A percentile compares a stretch with the other conserved stretches of the same genome.
These are phyloP conservation scores for Mesochorus sp. DNA, from an alignment of 2,888 invertebrate genomes.

Conservation along the genomic window DNA sequence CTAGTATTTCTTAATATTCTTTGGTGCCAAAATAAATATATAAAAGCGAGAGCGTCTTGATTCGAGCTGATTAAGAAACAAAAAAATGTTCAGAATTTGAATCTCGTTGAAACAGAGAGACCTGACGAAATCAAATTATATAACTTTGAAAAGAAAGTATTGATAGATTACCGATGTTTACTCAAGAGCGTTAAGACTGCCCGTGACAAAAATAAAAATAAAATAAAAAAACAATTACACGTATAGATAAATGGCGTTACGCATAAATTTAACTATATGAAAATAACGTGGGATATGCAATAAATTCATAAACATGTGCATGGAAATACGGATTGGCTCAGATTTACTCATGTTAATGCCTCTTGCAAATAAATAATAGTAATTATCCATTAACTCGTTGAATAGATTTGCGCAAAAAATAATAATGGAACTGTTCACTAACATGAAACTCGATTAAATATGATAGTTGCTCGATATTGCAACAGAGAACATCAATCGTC, in stretches of 20 bases:
- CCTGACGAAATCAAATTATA: background rate
- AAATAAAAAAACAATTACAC: background rate
- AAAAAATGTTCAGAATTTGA: background rate
- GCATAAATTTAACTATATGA: too few relatives aligned
- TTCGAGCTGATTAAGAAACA: background rate
- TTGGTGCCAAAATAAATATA: background rate
- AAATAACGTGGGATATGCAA: too few relatives aligned
- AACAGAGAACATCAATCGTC: too few relatives aligned
- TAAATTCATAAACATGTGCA: too few relatives aligned
- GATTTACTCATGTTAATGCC: too few relatives aligned
- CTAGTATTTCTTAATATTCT: background rate
- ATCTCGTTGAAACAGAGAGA: background rate
- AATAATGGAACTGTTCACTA: too few relatives aligned
- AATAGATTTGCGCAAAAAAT: too few relatives aligned
- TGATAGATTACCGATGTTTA: background rate
- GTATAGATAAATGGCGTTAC: background rate
- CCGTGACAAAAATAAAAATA: background rate
- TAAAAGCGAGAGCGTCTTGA: background rate
- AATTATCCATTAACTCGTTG: too few relatives aligned
- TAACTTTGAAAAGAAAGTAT: background rate
- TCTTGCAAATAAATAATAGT: too few relatives aligned
- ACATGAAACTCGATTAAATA: too few relatives aligned
- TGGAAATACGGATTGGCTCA: too few relatives aligned
- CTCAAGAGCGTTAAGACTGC: background rate
- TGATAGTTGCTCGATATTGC: too few relatives aligned